These are phyloP conservation scores for Lasioglossum vierecki DNA, from an alignment of 2,888 invertebrate genomes.

Conservation along the genomic window DNA sequence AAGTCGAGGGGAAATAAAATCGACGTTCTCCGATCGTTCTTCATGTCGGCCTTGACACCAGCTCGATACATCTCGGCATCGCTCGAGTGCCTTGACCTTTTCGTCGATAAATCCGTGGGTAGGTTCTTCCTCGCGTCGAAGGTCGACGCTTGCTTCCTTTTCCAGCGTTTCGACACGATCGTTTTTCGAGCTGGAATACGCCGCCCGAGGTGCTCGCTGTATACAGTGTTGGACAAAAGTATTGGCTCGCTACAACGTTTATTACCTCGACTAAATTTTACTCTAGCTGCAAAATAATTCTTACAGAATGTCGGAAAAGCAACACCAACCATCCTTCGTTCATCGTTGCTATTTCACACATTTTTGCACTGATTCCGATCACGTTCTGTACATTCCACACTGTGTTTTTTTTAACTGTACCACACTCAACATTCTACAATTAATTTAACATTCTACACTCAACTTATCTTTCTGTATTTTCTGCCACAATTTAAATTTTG, in stretches of 20 bases:
- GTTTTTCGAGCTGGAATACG: constrained; percentile 40
- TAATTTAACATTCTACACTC: no score
- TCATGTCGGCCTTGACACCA: constrained; percentile 61
- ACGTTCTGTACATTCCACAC: no score
- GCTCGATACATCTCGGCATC: constrained; percentile 40
- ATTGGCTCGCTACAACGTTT: not conserved
- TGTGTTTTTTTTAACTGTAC: no score
- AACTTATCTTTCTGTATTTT: no score
- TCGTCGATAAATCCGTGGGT: constrained; percentile 54
- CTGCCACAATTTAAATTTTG: no score
- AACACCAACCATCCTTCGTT: no score
- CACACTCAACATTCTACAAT: no score
- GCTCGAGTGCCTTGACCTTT: constrained; percentile 67
- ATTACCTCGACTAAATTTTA: not conserved
- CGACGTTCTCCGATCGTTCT: not conserved
- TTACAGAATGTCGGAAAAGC: not conserved
- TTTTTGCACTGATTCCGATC: no score
- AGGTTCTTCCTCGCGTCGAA: constrained; percentile 56
- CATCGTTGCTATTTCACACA: no score
- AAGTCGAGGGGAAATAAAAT: not conserved
- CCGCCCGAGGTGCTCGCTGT: constrained; percentile 23
- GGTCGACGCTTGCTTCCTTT: constrained; percentile 46
- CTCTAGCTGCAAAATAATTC: not conserved
- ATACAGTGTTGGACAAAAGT: not conserved
- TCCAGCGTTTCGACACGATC: constrained; percentile 44